Base-by-base conservation (phyloP, 2,797 vertebrate genomes). In the Acridotheres tristis region DNA sequence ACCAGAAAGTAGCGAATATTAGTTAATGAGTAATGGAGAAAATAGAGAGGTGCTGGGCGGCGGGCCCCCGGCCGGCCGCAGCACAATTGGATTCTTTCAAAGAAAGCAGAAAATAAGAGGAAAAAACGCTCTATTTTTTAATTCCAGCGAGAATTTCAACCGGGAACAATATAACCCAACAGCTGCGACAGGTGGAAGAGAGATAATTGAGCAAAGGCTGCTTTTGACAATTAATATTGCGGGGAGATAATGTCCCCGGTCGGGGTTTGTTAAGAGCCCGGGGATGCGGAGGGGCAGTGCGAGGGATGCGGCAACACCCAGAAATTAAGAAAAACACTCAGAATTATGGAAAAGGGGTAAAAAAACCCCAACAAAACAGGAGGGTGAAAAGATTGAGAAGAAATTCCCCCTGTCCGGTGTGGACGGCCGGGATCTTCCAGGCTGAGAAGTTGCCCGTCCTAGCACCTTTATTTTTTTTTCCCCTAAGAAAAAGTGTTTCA, bases 1-100 rank as follows among this genome's bases (percentile, higher is more conserved):
- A 89, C 45, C 94, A 95, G 95, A 96, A 93, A 93, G 88, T 87
- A 95, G 25, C 1, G 86, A 95, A 94, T 95, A 95, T 96, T 95
- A 92, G 94, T 93, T 96, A 91, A 90, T 93, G 95, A 95, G 90
- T 85, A 74, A 90, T 30, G 69, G 90, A 81, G 90, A 76, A 95
- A 86, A 88, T 38, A n/a, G 66, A 75, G 82, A 76, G 53, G 59
- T 88, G 83, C 16, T 45, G 67, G 55, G 80, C 50, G 16, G 51
- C 40, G 51, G 75, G 90, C 10, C 73, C 89, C 85, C 55, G 86
- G 62, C 55, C 78, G 63, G 73, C 75, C 38, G 57, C 38, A 10
- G 45, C 27, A 32, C 59, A 45, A 78, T 40, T n/a, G 83, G 45
- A 68, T 87, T 94, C 86, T 93, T 82, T 77, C 80, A 85, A 84